Percentiles rank a stretch among this genome's conserved stretches.
Conservation (phyloP, 1,140 invertebrate genomes). For the Heliconius hermathena region DNA sequence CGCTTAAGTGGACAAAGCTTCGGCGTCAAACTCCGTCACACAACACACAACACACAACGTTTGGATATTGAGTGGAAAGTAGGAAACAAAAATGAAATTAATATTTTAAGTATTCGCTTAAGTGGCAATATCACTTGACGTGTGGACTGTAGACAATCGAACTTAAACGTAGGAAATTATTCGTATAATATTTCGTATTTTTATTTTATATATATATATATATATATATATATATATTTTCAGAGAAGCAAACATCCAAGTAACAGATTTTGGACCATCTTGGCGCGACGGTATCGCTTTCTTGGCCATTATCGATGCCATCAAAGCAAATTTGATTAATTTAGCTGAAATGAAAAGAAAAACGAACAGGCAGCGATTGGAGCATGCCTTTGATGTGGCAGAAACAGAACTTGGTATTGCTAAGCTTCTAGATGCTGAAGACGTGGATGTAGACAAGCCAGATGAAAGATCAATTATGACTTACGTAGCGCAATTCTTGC, state of each 20-base stretch:
- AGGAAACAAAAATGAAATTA: too few relatives aligned
- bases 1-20: too few relatives aligned
- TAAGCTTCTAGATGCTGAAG: slow-evolving; percentile 96
- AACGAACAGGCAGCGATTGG: slow-evolving; percentile 91
- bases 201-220: neutral
- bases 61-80: too few relatives aligned
- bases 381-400: slow-evolving; percentile 96
- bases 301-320: slow-evolving; percentile 96
- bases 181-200: neutral
- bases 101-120: too few relatives aligned
- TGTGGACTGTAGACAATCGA: too few relatives aligned
- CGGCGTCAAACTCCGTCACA: too few relatives aligned
- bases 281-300: slow-evolving; percentile 99
- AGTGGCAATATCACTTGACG: too few relatives aligned
- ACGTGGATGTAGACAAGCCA: slow-evolving; percentile 98
- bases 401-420: slow-evolving; percentile 96
- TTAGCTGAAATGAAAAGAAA: slow-evolving; percentile 89
- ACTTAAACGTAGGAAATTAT: too few relatives aligned
- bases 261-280: slow-evolving; percentile 97
- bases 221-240: neutral
- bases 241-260: slow-evolving; percentile 93
- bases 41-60: too few relatives aligned
- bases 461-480: slow-evolving; percentile 99
- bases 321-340: slow-evolving; percentile 96
- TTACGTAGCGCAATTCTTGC: slow-evolving; percentile 98